Evolutionary conservation across 2,797 vertebrate species (phyloP), one percentile per base, ranked within the genome.

Genomic region (Channa striata): DNA sequence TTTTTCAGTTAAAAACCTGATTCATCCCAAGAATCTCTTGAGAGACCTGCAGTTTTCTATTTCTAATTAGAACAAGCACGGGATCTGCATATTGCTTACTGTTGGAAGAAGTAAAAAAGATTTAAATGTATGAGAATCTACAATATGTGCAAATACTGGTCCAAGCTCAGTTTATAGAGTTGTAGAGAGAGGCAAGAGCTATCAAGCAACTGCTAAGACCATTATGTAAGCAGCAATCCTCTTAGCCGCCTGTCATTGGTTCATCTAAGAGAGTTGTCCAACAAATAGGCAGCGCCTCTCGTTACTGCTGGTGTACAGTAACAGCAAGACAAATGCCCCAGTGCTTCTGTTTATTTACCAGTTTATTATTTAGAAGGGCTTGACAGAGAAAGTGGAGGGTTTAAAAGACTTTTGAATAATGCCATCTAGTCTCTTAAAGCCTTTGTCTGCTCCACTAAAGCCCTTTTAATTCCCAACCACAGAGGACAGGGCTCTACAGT

Each of bases 161-260:
- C 64, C 62, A 59, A 61, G 50, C 48, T 62, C 11, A 6, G 43
- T 59, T 50, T 72, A 36, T 47, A n/a, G 65, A 65, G 61, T 48
- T 20, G 64, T 8, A 14, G 58, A 59, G 59, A 40, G 59, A 40
- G 53, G 52, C 4, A 63, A 57, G 66, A 39, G 67, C 84, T 83
- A 48, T 43, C 74, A 81, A 66, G 65, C 50, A 16, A 68, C 63
- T 34, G n/a, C 67, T 83, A 60, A 86, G 65, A 20, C 33, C 0
- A 11, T 92, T 89, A 74, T 34, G 39, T 88, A 91, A 91, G 49
- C 59, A 21, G 47, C 12, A 49, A 88, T 83, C 83, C 73, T 88
- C 81, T 86, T 66, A 77, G 57, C 68, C 25, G 74, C 68, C 65
- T 61, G 47, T 73, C 81, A 83, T 72, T 68, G 74, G 83, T 76